These are phyloP conservation scores for Orthosia cruda DNA, from an alignment of 2,888 invertebrate species.

Conservation along the genomic window DNA sequence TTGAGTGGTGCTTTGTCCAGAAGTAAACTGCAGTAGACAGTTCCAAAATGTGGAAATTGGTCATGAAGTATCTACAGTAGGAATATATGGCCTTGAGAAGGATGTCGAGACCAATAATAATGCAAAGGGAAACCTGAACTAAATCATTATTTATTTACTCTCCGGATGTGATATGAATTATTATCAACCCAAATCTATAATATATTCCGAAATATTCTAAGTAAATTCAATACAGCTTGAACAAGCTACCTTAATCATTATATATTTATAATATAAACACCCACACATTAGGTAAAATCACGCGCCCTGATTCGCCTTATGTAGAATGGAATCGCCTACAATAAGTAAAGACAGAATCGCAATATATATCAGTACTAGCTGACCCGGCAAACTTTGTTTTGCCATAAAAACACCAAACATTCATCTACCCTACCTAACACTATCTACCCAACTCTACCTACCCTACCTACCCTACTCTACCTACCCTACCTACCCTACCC, in stretches of 20 bases:
- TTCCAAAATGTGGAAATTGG: neutral
- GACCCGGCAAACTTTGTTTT: no score
- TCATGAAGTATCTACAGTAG: neutral
- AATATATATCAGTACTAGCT: neutral
- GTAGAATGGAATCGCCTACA: constrained; percentile 59
- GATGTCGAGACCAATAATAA: neutral
- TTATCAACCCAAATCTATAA: neutral
- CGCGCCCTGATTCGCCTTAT: constrained; percentile 69
- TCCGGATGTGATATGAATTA: constrained; percentile 16
- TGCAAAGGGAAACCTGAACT: neutral
- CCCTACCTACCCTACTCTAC: no score
- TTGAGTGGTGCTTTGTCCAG: neutral
- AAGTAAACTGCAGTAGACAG: neutral
- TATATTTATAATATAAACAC: constrained; percentile 48
- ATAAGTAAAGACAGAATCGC: neutral
- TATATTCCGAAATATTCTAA: constrained; percentile 26
- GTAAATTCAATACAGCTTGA: constrained; percentile 16
- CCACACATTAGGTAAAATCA: constrained; percentile 60
- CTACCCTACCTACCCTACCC: no score
- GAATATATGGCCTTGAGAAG: neutral
- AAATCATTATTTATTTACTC: neutral
- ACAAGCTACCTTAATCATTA: constrained; percentile 26
- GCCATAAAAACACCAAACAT: no score
- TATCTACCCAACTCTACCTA: no score
- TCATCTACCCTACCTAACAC: no score